Evolutionary conservation across 2,113 vertebrate species (phyloP), one percentile per base, ranked within the genome.

Genomic region (Cryptomyrus ogoouensis): DNA sequence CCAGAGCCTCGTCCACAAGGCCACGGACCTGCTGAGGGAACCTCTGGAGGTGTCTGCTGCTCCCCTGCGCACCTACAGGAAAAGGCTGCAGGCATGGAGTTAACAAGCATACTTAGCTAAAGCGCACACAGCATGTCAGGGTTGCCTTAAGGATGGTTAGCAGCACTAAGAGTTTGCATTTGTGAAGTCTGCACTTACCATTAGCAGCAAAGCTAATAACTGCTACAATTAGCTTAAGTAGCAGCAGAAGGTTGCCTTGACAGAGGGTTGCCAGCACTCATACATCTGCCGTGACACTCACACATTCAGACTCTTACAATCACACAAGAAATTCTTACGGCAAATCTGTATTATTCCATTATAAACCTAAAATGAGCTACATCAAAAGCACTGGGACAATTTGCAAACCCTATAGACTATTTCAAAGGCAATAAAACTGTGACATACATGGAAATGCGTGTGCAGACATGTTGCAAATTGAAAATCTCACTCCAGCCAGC

Each of bases 11-110:
- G 80, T 91, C 49, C 94, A 94, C 91, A 92, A 90, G 56, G 90
- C 91, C 13, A 74, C 66, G 85, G 70, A 88, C 46, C 56, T 91
- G 1, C 88, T 93, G 88, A 92, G 49, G 88, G 92, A 94, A 89
- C 91, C 92, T 0, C 39, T 91, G 24, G 92, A 94, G 52, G 89
- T 91, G 35, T 91, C 94, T 50, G 87, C 92, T 87, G 90, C 90
- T 89, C 3, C 88, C 88, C 92, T 94, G 88, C 93, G 93, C 86
- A 90, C 91, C 19, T 92, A 83, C 3, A 91, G 93, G 90, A 92
- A 94, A 88, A 92, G 92, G 91, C 66, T 94, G 89, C 94, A 95
- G 94, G 96, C 96, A 91, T 53, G 24, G 31, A 50, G 3, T 6
- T 56, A 49, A 24, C 6, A n/a, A 27, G n/a, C 31, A 19, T 17